These are phyloP conservation scores for Ypsolopha sequella DNA, from an alignment of 2,888 invertebrate genomes.

Conservation along the genomic window DNA sequence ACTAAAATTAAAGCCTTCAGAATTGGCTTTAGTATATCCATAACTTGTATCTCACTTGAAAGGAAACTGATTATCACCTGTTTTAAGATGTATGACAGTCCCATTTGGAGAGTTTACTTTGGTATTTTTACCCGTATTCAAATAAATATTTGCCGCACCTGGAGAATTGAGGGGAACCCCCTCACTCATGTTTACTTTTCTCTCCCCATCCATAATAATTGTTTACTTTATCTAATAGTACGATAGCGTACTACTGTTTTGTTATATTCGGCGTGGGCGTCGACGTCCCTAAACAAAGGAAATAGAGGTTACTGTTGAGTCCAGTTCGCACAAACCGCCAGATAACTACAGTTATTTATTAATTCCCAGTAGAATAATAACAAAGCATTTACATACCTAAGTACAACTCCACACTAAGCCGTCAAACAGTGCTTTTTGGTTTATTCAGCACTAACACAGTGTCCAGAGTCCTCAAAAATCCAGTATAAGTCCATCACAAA, in stretches of 20 bases:
- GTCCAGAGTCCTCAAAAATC: conserved; percentile 2
- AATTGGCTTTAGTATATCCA: too few relatives aligned
- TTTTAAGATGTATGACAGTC: conserved; percentile 56
- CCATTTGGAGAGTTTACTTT: conserved; percentile 49
- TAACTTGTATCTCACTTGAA: too few relatives aligned
- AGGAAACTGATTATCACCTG: conserved; percentile 38
- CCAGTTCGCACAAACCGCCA: conserved; percentile 45
- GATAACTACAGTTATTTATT: conserved; percentile 49
- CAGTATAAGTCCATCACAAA: neutral
- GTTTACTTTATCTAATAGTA: conserved; percentile 26
- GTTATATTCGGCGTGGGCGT: conserved; percentile 40
- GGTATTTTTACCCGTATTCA: conserved; percentile 50
- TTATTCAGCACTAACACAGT: neutral
- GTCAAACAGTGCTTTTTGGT: neutral
- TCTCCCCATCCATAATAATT: conserved; percentile 47
- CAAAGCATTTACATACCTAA: neutral
- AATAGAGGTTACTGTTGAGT: conserved; percentile 43
- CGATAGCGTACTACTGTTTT: conserved; percentile 27
- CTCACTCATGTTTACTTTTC: conserved; percentile 51
- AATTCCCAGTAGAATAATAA: conserved; percentile 17
- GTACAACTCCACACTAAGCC: neutral
- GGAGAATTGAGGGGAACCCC: conserved; percentile 52
- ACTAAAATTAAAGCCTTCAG: too few relatives aligned
- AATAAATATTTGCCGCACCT: conserved; percentile 58
- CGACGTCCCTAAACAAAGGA: conserved; percentile 60